Evolutionary conservation across 1,140 invertebrate genomes (phyloP).

Genomic region (Stenopsyche tienmushanensis): DNA sequence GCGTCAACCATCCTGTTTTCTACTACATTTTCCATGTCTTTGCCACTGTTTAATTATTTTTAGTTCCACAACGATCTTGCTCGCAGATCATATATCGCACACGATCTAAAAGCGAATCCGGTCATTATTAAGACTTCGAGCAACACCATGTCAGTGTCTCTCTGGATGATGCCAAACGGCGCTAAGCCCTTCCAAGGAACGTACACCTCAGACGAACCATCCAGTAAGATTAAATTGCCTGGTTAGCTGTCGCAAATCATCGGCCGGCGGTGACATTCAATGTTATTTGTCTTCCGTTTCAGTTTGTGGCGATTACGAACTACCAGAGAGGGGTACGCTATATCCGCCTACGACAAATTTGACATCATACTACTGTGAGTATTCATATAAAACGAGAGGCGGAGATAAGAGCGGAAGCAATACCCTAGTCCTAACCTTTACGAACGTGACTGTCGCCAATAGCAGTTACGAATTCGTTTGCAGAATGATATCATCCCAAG

Average conservation of each 20-base stretch:
- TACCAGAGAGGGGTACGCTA: slow-evolving; percentile 18
- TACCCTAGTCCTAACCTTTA: slow-evolving; percentile 20
- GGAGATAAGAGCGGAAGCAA: not conserved
- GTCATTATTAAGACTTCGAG: slow-evolving; percentile 58
- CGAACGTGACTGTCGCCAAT: not conserved
- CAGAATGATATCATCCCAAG: slow-evolving; percentile 13
- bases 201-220: slow-evolving; percentile 31
- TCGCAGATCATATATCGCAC: slow-evolving; percentile 47
- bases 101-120: slow-evolving; percentile 41
- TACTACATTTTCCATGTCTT: too few species aligned
- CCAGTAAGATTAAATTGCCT: slow-evolving; percentile 31
- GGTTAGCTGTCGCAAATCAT: too few species aligned
- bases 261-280: too few species aligned
- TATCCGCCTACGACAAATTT: slow-evolving; percentile 46
- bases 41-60: not conserved
- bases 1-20: too few species aligned
- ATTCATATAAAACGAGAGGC: slow-evolving; percentile 33
- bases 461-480: not conserved
- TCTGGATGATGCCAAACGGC: not conserved
- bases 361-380: slow-evolving; percentile 48
- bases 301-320: slow-evolving; percentile 29
- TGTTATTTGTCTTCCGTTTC: too few species aligned
- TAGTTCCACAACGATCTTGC: slow-evolving; percentile 51
- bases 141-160: slow-evolving; percentile 62
- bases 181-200: slow-evolving; percentile 20